phyloP scores from a whole-genome alignment of 2,113 vertebrate species.

The Chloebia gouldiae region DNA sequence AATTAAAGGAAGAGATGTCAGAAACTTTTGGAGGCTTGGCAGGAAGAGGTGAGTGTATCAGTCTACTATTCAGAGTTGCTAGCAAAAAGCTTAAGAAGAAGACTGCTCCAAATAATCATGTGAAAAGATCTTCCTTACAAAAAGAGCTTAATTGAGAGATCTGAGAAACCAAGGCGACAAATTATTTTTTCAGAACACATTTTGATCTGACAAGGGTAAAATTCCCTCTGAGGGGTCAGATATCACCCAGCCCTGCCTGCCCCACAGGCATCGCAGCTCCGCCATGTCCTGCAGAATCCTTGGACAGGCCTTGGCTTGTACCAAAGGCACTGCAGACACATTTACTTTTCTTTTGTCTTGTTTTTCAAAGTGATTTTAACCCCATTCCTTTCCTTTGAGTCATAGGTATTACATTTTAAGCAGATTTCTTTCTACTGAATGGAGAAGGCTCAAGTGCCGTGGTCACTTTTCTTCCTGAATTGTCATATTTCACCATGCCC shows the following conservation, averaged over 20 bases:
- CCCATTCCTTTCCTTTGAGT: neutral
- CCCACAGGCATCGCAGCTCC: neutral
- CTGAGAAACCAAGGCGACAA: neutral
- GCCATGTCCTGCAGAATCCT: neutral
- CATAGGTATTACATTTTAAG: neutral
- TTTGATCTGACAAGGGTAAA: neutral
- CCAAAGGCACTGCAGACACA: neutral
- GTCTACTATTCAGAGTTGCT: neutral
- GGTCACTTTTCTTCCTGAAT: neutral
- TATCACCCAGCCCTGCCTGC: neutral
- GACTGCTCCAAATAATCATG: neutral
- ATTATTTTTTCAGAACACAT: neutral
- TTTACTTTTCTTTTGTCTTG: neutral
- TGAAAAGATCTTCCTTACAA: neutral
- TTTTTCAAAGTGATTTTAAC: neutral
- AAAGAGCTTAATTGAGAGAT: neutral
- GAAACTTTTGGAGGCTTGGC: slow-evolving; percentile 24
- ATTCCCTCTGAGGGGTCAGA: neutral
- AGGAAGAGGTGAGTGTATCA: neutral
- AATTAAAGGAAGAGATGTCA: slow-evolving; percentile 50
- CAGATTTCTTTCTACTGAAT: neutral
- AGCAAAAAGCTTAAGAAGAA: neutral
- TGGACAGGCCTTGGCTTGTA: neutral
- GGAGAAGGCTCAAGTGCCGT: neutral
- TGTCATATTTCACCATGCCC: neutral